Base-by-base conservation (phyloP, 2,888 invertebrate species). In the Desoria tigrina region DNA sequence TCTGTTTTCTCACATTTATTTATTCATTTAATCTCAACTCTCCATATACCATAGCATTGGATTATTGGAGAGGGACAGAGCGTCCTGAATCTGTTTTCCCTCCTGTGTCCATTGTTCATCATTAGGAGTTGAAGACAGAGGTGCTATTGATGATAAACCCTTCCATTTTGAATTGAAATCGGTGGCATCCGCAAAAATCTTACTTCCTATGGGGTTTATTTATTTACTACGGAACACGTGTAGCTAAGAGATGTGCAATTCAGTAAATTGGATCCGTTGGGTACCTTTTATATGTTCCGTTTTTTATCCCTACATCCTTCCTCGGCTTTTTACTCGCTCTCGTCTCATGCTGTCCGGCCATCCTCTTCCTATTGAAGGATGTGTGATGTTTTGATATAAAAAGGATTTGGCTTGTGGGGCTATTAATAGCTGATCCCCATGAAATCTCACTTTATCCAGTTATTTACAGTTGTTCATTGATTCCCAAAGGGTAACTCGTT, bases 191-290 rank as follows among this genome's bases (percentile, higher is more conserved):
- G 32, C 32, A 63, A 27, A 39, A 37, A 61, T 50, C 37, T 27
- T 21, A 45, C 65, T 69, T 71, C 71, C 73, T 66, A 67, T 50
- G 55, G 68, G 39, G 58, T 70, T 73, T 73, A 32, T 32, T 32
- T 73, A 32, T 32, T 32, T 32, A 73, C 68, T 57, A 50, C 42
- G 28, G 63, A 65, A 69, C 73, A 73, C 71, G 71, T 69, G 71
- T 45, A 45, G n/a, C 9, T 54, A 54, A 54, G 26, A 32, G 11
- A 51, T 51, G 23, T 26, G 23, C 26, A 26, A 51, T 26, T 21
- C 23, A 21, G 7, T 51, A 51, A 51, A 51, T 51, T 51, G 24
- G 51, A 51, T 45, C 21, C 45, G n/a, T 45, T 45, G 45, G 21
- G 21, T 18, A 21, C 45, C 21, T 45, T 45, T 45, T 45, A 4